A percentile compares a stretch with the other conserved stretches of the same genome.
These are phyloP conservation scores for Anthopleura sola DNA, from an alignment of 64 coral and sea anemone genomes.

Conservation along the genomic window DNA sequence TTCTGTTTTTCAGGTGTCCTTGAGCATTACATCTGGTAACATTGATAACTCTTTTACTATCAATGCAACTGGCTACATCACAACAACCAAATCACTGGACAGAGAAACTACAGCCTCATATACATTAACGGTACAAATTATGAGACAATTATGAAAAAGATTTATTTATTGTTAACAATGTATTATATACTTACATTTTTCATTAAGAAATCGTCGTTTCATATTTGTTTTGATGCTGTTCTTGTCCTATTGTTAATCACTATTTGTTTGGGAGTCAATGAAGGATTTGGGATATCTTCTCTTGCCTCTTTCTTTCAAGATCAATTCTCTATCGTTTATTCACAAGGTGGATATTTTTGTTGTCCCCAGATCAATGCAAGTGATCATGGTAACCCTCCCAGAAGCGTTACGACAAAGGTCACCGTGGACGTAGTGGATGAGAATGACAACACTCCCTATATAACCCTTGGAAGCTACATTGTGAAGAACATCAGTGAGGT, in stretches of 20 bases:
- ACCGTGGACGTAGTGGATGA: slow-evolving; percentile 54
- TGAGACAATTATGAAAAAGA: too few species aligned
- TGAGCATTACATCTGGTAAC: slow-evolving; percentile 62
- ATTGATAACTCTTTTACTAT: slow-evolving; percentile 47
- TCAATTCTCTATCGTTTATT: background rate
- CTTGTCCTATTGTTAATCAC: too few species aligned
- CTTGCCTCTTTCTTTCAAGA: background rate
- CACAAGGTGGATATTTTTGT: too few species aligned
- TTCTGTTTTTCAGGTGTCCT: slow-evolving; percentile 37
- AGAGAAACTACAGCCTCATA: slow-evolving; percentile 52
- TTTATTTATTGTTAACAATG: too few species aligned
- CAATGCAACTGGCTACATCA: slow-evolving; percentile 63
- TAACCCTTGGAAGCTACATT: slow-evolving; percentile 44
- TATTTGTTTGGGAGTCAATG: too few species aligned
- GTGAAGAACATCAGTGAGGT: slow-evolving; percentile 72
- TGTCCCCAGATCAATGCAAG: slow-evolving; percentile 60
- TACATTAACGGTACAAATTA: slow-evolving; percentile 43
- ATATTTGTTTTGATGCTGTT: too few species aligned
- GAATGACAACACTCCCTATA: slow-evolving; percentile 74
- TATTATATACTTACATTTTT: too few species aligned
- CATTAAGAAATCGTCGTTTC: too few species aligned
- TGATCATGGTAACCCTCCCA: slow-evolving; percentile 60
- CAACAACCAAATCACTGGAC: slow-evolving; percentile 49
- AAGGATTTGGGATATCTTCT: too few species aligned
- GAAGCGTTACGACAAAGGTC: slow-evolving; percentile 48